phyloP scores from a whole-genome alignment of 2,888 invertebrate species.

The Gerosis bhagava region DNA sequence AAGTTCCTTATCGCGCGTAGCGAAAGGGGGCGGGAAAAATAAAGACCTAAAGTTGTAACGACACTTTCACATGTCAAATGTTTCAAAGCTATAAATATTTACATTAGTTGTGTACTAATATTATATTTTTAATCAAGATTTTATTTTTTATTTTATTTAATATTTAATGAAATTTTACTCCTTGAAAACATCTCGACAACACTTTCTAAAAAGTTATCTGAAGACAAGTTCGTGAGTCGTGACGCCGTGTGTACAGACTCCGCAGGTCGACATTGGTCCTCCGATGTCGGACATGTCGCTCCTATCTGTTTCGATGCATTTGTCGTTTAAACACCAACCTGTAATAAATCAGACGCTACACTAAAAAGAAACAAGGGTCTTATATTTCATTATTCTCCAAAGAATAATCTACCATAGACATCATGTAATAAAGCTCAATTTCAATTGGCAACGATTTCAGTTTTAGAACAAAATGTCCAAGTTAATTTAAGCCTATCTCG shows the following conservation, averaged over 20 bases:
- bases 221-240: slow-evolving; percentile 42
- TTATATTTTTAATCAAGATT: not conserved
- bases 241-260: slow-evolving; percentile 52
- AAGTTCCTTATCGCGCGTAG: too few relatives aligned
- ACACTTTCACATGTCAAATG: too few relatives aligned
- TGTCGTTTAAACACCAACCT: slow-evolving; percentile 82
- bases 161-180: too few relatives aligned
- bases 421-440: not conserved
- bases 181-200: too few relatives aligned
- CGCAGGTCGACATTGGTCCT: slow-evolving; percentile 77
- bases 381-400: not conserved
- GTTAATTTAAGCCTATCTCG: slow-evolving; percentile 79
- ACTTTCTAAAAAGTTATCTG: too few relatives aligned
- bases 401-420: slow-evolving; percentile 1
- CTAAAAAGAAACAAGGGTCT: slow-evolving; percentile 13
- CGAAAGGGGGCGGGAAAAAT: too few relatives aligned
- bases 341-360: slow-evolving; percentile 76
- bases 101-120: too few relatives aligned
- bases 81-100: too few relatives aligned
- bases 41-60: too few relatives aligned
- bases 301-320: slow-evolving; percentile 82
- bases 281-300: slow-evolving; percentile 80
- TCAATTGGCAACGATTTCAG: not conserved
- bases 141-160: too few relatives aligned
- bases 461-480: slow-evolving; percentile 16